A percentile compares a stretch with the other conserved stretches of the same genome.
Evolutionary conservation across 2,797 vertebrate genomes (phyloP).

Genomic region (Gambelia wislizenii): DNA sequence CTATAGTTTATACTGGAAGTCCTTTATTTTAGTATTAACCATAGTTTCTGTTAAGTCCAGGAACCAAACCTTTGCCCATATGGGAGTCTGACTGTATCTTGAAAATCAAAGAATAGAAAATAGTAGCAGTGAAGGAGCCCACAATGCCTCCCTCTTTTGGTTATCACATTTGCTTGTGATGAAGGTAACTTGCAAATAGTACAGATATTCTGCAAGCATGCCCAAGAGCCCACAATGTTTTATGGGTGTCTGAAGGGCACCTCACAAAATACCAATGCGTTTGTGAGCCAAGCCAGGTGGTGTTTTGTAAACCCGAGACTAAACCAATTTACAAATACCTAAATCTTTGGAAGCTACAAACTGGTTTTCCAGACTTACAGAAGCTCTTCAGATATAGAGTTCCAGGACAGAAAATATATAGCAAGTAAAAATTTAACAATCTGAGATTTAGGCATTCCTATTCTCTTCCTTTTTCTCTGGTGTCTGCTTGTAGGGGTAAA

Average conservation of each 20-base stretch:
- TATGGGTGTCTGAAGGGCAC: neutral
- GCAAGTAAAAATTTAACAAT: neutral
- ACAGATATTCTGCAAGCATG: neutral
- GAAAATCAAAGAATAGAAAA: neutral
- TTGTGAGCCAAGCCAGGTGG: neutral
- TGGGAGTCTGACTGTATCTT: no score
- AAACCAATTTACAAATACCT: constrained; percentile 16
- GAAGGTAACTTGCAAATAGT: neutral
- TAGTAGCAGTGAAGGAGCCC: neutral
- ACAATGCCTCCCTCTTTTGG: neutral
- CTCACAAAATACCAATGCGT: neutral
- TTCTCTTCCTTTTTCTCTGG: neutral
- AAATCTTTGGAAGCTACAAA: neutral
- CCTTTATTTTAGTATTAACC: no score
- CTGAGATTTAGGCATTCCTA: neutral
- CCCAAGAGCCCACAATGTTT: neutral
- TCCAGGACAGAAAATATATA: neutral
- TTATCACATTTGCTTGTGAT: neutral
- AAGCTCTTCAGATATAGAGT: neutral
- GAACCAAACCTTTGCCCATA: no score
- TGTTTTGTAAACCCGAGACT: neutral
- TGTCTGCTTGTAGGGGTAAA: no score
- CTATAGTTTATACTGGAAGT: no score
- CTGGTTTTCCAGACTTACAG: neutral
- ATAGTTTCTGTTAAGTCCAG: no score